Evolutionary conservation across 1,140 invertebrate species (phyloP).

Genomic region (Wiebesia pumilae): DNA sequence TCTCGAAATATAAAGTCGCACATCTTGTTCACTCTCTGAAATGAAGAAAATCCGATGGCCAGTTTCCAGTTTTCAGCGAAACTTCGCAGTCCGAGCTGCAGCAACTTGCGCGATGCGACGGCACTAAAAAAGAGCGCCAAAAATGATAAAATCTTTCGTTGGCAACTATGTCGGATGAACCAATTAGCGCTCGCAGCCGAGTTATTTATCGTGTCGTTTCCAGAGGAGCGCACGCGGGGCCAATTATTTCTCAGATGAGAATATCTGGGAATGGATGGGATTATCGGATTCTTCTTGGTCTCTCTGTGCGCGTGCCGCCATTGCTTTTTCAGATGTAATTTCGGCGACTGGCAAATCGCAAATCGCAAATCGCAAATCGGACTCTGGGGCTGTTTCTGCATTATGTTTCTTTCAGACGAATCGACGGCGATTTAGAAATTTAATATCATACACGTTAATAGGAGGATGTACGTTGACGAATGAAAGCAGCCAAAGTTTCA

Average conservation of each 20-base stretch:
- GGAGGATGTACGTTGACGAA: too few species aligned
- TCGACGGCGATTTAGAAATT: background rate
- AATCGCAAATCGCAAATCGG: background rate
- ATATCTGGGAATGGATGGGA: conserved; percentile 34
- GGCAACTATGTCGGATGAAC: conserved; percentile 14
- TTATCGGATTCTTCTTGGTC: conserved; percentile 33
- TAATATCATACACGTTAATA: background rate
- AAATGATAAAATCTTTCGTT: conserved; percentile 39
- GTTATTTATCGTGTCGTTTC: conserved; percentile 38
- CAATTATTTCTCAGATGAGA: conserved; percentile 38
- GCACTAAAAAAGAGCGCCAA: background rate
- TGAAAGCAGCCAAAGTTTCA: too few species aligned
- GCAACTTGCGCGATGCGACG: background rate
- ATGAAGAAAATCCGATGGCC: background rate
- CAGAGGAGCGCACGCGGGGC: background rate
- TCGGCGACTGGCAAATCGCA: conserved; percentile 22
- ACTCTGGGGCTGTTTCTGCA: background rate
- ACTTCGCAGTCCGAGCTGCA: background rate
- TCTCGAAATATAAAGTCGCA: background rate
- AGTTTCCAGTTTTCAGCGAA: background rate
- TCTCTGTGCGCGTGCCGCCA: background rate
- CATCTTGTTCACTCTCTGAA: background rate
- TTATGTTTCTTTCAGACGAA: background rate
- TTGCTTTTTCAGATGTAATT: conserved; percentile 39
- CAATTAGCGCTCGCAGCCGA: conserved; percentile 39